Percentiles rank a stretch among this genome's conserved stretches.
These are phyloP conservation scores for Sebastolobus alascanus DNA, from an alignment of 2,797 vertebrate species.

Conservation along the genomic window DNA sequence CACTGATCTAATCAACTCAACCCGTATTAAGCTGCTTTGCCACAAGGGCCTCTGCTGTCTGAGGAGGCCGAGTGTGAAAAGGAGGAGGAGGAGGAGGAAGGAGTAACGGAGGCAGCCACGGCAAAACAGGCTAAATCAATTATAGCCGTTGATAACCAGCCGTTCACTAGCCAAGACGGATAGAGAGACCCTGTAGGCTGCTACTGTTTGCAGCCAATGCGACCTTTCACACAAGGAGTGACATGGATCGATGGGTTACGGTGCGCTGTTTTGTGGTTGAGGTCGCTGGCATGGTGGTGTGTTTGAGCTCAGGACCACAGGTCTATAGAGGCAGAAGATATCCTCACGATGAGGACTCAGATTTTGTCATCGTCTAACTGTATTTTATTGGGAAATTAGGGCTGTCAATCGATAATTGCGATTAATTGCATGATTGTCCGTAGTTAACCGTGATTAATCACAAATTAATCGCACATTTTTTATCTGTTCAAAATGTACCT, in stretches of 20 bases:
- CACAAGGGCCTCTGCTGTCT: slow-evolving; percentile 68
- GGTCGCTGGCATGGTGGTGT: not conserved
- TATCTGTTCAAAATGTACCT: no score
- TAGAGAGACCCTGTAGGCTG: slow-evolving; percentile 34
- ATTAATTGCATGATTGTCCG: no score
- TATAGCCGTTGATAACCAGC: slow-evolving; percentile 65
- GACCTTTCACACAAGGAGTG: slow-evolving; percentile 24
- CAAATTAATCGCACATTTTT: not conserved
- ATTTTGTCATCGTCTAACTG: not conserved
- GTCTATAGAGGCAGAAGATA: not conserved
- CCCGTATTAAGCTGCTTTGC: slow-evolving; percentile 81
- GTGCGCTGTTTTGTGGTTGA: not conserved
- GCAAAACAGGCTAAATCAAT: slow-evolving; percentile 74
- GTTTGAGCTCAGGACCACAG: not conserved
- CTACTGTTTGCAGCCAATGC: not conserved
- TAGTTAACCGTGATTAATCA: no score
- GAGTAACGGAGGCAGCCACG: slow-evolving; percentile 28
- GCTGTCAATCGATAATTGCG: not conserved
- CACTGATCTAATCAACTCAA: slow-evolving; percentile 86
- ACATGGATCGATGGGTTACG: not conserved
- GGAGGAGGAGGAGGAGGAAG: slow-evolving; percentile 47
- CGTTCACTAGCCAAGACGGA: slow-evolving; percentile 39
- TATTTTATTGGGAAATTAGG: not conserved
- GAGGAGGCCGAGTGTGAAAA: slow-evolving; percentile 37
- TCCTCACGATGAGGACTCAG: not conserved